Base-by-base conservation (phyloP, 2,888 invertebrate species). In the Arrhopalites spinosus region DNA sequence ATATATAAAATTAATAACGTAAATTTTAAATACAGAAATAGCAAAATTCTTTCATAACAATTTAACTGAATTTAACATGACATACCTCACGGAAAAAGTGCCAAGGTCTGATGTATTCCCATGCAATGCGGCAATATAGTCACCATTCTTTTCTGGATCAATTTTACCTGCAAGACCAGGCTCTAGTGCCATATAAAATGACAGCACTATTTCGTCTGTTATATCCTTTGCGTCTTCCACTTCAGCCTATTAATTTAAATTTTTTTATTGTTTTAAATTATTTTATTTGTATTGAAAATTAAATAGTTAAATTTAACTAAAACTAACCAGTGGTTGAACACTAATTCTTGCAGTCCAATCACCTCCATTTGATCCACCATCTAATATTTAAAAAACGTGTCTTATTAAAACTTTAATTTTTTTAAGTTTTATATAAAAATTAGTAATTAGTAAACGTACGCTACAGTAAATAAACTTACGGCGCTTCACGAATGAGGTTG, bases 301-400 rank as follows among this genome's bases (percentile, higher is more conserved):
- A 56, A n/a, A 56, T 23, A n/a, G 20, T 64, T 29, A 20, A 8
- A 45, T 45, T 45, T 29, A 61, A 36, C 47, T 63, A 67, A 13
- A 66, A 27, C 83, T 83, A 84, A 89, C 89, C 84, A 87, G 85
- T 71, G 88, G 86, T 74, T 87, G 87, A 0, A 92, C 91, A 73
- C 88, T 87, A 70, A 98, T 90, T 80, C 94, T 88, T 0, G 93
- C 93, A 0, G 95, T 94, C 97, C 98, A 98, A 83, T 96, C 96
- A 0, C 96, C 96, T 1, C 96, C 96, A 84, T 92, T 90, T 45
- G 89, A 87, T 0, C 94, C 94, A 0, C 92, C 92, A 0, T n/a
- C n/a, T n/a, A n/a, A n/a, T n/a, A n/a, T n/a, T n/a, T n/a, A n/a
- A n/a, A n/a, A n/a, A n/a, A n/a, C n/a, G n/a, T n/a, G n/a, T n/a